Conservation (phyloP, 2,113 vertebrate genomes). For the Siniperca chuatsi region DNA sequence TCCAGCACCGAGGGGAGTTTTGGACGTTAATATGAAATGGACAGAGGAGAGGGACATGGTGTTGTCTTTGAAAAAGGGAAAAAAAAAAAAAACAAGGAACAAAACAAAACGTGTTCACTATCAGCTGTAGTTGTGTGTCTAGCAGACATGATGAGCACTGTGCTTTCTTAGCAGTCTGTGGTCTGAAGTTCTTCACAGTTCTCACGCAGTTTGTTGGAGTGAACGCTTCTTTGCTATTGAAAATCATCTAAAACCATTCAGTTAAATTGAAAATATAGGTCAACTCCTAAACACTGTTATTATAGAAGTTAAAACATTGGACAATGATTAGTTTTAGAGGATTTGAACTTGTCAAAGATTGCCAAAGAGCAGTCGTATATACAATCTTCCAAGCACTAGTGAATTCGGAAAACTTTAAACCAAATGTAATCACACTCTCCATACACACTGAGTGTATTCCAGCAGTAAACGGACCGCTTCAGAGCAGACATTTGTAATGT, state of each 20-base stretch:
- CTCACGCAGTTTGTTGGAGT: conserved; percentile 82
- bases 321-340: conserved; percentile 19
- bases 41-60: conserved; percentile 43
- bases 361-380: conserved; percentile 79
- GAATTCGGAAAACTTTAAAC: conserved; percentile 66
- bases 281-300: conserved; percentile 53
- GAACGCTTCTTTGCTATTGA: conserved; percentile 52
- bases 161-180: conserved; percentile 86
- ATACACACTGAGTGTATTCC: conserved; percentile 77
- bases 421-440: conserved; percentile 77
- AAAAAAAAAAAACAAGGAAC: conserved; percentile 47
- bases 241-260: conserved; percentile 15
- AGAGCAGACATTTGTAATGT: conserved; percentile 86
- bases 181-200: conserved; percentile 83
- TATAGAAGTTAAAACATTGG: conserved; percentile 41
- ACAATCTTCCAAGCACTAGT: conserved; percentile 75
- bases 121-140: conserved; percentile 80
- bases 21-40: conserved; percentile 37
- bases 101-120: conserved; percentile 69
- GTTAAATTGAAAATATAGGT: conserved; percentile 23
- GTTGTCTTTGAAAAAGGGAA: conserved; percentile 44
- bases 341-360: conserved; percentile 63
- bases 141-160: conserved; percentile 89
- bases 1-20: conserved; percentile 48
- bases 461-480: conserved; percentile 80